These are phyloP conservation scores for Acanthurus tractus DNA, from an alignment of 2,797 vertebrate species.

Conservation along the genomic window DNA sequence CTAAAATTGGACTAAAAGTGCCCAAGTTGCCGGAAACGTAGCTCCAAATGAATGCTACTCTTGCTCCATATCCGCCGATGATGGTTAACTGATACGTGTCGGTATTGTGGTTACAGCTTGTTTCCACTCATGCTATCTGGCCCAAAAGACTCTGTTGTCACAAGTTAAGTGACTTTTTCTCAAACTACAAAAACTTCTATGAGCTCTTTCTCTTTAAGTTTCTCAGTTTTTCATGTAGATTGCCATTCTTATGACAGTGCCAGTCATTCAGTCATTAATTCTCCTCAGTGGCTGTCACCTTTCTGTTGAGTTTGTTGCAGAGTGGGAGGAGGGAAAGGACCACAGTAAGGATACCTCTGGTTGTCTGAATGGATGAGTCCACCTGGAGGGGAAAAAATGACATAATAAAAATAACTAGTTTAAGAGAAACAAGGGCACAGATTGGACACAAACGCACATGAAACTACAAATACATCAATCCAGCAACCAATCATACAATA, in stretches of 20 bases:
- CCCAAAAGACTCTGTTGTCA: not conserved
- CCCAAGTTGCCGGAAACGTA: not conserved
- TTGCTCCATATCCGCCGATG: not conserved
- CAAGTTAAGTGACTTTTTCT: not conserved
- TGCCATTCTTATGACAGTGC: not conserved
- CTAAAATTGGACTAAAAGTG: not conserved
- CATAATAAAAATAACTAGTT: not conserved
- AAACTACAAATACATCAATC: not conserved
- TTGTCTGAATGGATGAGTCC: conserved; percentile 92
- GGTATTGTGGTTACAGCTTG: not conserved
- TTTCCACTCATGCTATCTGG: not conserved
- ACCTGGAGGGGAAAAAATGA: conserved; percentile 84
- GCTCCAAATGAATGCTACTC: not conserved
- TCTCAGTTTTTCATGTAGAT: not conserved
- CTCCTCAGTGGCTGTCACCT: conserved; percentile 77
- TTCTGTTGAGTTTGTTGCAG: conserved; percentile 91
- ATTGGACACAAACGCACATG: not conserved
- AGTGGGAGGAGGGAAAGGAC: conserved; percentile 90
- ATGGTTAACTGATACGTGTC: not conserved
- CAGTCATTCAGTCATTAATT: not conserved
- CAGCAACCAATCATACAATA: not conserved
- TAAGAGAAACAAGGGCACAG: not conserved
- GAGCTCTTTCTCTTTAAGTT: not conserved
- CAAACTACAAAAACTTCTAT: not conserved
- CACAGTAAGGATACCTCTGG: conserved; percentile 88